Conservation (phyloP, 2,113 vertebrate species). For the Poeciliopsis retropinna region DNA sequence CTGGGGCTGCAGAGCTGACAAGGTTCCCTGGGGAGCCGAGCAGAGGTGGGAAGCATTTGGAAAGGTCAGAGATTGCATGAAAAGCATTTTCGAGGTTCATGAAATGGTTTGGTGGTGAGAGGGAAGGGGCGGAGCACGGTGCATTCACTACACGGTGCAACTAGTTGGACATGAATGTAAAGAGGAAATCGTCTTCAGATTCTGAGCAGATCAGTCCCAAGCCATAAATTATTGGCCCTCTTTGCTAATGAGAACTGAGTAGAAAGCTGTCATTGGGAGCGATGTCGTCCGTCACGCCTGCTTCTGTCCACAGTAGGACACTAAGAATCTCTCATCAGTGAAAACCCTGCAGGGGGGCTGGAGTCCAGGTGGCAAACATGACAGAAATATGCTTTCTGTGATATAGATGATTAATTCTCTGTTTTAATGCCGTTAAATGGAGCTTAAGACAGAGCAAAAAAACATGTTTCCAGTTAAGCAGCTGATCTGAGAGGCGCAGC, state of each 20-base stretch:
- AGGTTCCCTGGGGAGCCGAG: constrained; percentile 46
- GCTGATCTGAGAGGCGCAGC: background rate
- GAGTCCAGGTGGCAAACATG: constrained; percentile 1
- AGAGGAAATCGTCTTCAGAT: background rate
- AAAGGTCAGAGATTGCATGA: constrained; percentile 51
- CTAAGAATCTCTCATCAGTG: constrained; percentile 16
- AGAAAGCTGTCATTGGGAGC: constrained; percentile 62
- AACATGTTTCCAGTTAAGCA: background rate
- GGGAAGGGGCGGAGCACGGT: constrained; percentile 30
- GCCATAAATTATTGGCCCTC: constrained; percentile 61
- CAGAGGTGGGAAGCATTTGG: constrained; percentile 35
- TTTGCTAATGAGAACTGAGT: constrained; percentile 70
- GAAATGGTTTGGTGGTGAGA: constrained; percentile 18
- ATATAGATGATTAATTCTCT: constrained; percentile 31
- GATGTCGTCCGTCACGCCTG: constrained; percentile 24
- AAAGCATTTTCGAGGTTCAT: constrained; percentile 48
- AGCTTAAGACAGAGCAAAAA: constrained; percentile 1
- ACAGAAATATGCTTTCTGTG: constrained; percentile 31
- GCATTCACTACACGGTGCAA: constrained; percentile 34
- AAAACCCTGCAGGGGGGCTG: constrained; percentile 18
- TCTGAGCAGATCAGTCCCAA: constrained; percentile 58
- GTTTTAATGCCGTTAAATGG: background rate
- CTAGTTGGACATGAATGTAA: constrained; percentile 41
- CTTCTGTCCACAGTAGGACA: constrained; percentile 37
- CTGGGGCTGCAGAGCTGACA: constrained; percentile 39